These are phyloP conservation scores for Tragelaphus imberbis DNA, from an alignment of 2,113 vertebrate species.

Conservation along the genomic window DNA sequence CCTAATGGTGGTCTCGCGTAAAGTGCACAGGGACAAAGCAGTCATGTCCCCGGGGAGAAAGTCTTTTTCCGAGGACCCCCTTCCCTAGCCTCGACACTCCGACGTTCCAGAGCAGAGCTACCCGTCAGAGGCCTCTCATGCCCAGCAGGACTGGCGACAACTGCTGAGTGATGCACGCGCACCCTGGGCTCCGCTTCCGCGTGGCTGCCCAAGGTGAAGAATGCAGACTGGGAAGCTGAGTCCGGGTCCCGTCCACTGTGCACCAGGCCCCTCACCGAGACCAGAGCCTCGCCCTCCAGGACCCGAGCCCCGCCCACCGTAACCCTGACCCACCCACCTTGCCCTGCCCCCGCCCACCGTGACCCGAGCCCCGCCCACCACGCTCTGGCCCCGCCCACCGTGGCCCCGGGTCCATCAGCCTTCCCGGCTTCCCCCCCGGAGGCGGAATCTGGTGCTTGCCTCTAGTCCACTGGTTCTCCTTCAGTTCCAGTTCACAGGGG, in stretches of 20 bases:
- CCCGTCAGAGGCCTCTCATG: background rate
- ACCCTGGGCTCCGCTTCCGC: rapidly evolving
- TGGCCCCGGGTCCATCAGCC: too few relatives aligned
- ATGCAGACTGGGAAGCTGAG: rapidly evolving
- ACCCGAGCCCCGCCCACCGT: too few relatives aligned
- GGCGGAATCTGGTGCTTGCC: background rate
- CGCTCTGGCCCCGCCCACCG: too few relatives aligned
- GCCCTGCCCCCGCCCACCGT: too few relatives aligned
- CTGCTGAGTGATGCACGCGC: too few relatives aligned
- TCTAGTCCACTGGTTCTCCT: rapidly evolving
- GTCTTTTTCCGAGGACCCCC: background rate
- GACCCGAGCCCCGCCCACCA: too few relatives aligned
- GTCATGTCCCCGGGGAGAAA: rapidly evolving
- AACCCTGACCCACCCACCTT: too few relatives aligned
- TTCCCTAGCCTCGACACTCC: background rate
- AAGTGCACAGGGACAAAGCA: background rate
- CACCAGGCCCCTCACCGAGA: background rate
- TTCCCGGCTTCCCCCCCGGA: too few relatives aligned
- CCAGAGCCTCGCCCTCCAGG: too few relatives aligned
- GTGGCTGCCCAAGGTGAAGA: background rate
- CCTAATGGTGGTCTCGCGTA: rapidly evolving
- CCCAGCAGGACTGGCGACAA: background rate
- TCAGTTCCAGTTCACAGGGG: background rate
- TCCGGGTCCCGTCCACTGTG: rapidly evolving
- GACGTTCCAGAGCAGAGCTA: background rate